These are phyloP conservation scores for Pseudococcus viburni DNA, from an alignment of 2,888 invertebrate genomes.

Conservation along the genomic window DNA sequence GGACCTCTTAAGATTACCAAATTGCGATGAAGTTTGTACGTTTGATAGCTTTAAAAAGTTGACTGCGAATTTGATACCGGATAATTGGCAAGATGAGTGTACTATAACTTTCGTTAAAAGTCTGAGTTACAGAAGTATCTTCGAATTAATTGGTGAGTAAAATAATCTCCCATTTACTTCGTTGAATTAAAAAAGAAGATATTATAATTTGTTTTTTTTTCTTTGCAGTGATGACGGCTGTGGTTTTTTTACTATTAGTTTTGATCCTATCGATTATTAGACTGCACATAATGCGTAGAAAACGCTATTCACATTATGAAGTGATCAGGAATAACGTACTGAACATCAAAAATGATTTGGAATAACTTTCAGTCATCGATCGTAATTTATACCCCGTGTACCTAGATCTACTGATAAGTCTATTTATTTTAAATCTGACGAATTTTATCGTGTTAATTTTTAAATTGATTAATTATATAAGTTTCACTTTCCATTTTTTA, in stretches of 20 bases:
- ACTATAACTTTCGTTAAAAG: constrained; percentile 25
- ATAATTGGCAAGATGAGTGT: constrained; percentile 66
- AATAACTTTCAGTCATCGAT: constrained; percentile 6
- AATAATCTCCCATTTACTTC: neutral
- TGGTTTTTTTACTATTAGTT: constrained; percentile 36
- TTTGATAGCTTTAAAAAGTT: constrained; percentile 75
- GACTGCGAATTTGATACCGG: constrained; percentile 69
- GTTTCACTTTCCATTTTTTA: neutral
- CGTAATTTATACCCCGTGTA: neutral
- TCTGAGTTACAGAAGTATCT: constrained; percentile 43
- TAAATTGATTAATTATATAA: constrained; percentile 56
- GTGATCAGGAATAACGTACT: neutral
- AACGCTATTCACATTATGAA: constrained; percentile 38
- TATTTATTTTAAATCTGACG: constrained; percentile 47
- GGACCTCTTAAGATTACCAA: constrained; percentile 75
- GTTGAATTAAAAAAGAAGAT: neutral
- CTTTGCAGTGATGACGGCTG: constrained; percentile 25
- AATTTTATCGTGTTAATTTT: constrained; percentile 47
- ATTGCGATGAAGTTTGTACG: constrained; percentile 77
- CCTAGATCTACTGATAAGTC: neutral
- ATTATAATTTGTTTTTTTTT: neutral
- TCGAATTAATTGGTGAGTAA: constrained; percentile 33
- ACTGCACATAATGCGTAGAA: constrained; percentile 2
- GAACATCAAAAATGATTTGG: neutral
- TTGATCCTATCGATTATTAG: constrained; percentile 7